Evolutionary conservation across 2,113 vertebrate genomes (phyloP).

Genomic region (Dryoscopus gambensis): DNA sequence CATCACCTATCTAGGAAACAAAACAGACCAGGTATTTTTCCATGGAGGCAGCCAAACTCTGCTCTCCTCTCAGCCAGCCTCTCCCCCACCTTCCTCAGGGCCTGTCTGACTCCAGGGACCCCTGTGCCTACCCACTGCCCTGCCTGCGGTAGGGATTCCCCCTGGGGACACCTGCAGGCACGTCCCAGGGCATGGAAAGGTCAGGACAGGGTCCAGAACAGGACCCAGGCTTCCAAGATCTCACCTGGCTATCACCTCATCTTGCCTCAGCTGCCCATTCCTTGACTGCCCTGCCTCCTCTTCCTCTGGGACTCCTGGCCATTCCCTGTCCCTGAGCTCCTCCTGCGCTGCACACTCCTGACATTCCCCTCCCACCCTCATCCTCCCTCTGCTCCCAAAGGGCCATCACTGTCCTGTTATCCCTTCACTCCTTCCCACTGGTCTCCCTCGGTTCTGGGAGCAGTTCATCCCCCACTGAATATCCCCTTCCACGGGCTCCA

Average conservation of each 20-base stretch:
- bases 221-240: neutral
- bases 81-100: neutral
- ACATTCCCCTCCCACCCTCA: neutral
- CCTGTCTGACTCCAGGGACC: neutral
- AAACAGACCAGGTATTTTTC: slow-evolving; percentile 58
- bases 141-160: neutral
- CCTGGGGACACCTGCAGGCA: neutral
- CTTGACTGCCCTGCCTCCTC: neutral
- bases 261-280: neutral
- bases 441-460: neutral
- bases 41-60: slow-evolving; percentile 10
- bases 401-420: neutral
- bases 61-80: neutral
- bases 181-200: neutral
- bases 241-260: neutral
- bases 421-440: neutral
- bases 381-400: slow-evolving; percentile 9
- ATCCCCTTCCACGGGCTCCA: neutral
- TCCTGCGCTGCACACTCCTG: neutral
- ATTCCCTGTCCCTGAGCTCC: slow-evolving; percentile 34
- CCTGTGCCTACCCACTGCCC: neutral
- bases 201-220: neutral
- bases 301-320: neutral
- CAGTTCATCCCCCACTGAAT: neutral
- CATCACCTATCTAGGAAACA: slow-evolving; percentile 54